Base-by-base conservation (phyloP, 2,113 vertebrate genomes). In the Colius striatus region DNA sequence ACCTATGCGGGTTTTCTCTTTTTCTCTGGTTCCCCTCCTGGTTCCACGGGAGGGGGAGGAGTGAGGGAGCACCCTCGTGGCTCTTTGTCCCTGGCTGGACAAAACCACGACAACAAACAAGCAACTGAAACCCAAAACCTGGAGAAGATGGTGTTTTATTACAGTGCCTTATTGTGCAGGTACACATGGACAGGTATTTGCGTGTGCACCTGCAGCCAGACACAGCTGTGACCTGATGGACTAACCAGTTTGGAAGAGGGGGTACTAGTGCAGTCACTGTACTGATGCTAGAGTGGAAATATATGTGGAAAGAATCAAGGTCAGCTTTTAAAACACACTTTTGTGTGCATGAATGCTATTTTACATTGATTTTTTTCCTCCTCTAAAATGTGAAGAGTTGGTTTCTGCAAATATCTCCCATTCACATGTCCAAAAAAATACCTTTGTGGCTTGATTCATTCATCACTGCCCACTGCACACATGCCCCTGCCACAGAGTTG, bases 401-500 rank as follows among this genome's bases (percentile, higher is more conserved):
- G 26, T 76, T 94, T 54, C n/a, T 90, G 70, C 41, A 76, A 5
- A 51, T 18, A 26, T 87, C 14, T 74, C 79, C 14, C 5, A 14
- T 34, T 72, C 51, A 36, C 18, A 5, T 27, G 32, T n/a, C 34
- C 25, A 66, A 85, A 67, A 72, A 55, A 43, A 29, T 11, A 29
- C 21, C 18, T 66, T 7, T 62, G 15, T 76, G 32, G 4, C 12
- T 50, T 84, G 11, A 10, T 27, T 76, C 11, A 13, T 82, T 72
- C 17, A 12, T 47, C 20, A 7, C 22, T 65, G 72, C 13, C 16
- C 16, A 3, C 30, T 43, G 13, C 51, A 16, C 3, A 17, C 1
- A 0, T 84, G 27, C 45, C 32, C 2, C 1, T 53, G 21, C 19
- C 47, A 10, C 17, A 4, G 36, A 6, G 6, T 7, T 78, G 29